Base-by-base conservation (phyloP, 2,797 vertebrate genomes). In the Parambassis ranga region DNA sequence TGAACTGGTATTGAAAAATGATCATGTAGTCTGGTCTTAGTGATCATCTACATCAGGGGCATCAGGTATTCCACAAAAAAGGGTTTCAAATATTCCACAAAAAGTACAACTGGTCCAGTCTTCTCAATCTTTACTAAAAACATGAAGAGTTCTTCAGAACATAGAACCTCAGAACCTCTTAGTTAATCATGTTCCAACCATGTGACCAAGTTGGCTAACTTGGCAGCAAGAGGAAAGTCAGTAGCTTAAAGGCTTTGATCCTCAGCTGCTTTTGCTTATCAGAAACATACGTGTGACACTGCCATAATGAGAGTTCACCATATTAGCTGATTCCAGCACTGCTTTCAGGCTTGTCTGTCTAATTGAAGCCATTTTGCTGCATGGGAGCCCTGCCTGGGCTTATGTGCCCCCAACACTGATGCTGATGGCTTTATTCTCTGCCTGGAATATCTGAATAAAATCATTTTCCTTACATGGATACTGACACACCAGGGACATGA, bases 211-310 rank as follows among this genome's bases (percentile, higher is more conserved):
- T n/a, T n/a, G n/a, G n/a, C n/a, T n/a, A n/a, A n/a, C n/a, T n/a
- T n/a, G n/a, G 46, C 59, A 33, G 28, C 51, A 27, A 38, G 81
- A 77, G 79, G 80, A 90, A 91, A 91, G 86, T 79, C 89, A 91
- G 86, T 85, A 79, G 90, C 91, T 93, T 92, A 90, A 84, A 90
- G 81, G 84, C 92, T 91, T 91, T 92, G 92, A 92, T 92, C 91
- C 87, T 71, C 73, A 86, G 89, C 75, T 86, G 90, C 92, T 83
- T 89, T 86, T 70, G 84, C 92, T 94, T 93, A 94, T 94, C 93
- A 83, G 91, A 90, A 93, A 92, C 92, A 93, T 92, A 94, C 86
- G 90, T 77, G 90, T 92, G 93, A 92, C 93, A 90, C 83, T 5
- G 82, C 79, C 85, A 94, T 92, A 95, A 93, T 94, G 85, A 88